Conservation (phyloP, 2,113 vertebrate genomes). For the Strigops habroptila region DNA sequence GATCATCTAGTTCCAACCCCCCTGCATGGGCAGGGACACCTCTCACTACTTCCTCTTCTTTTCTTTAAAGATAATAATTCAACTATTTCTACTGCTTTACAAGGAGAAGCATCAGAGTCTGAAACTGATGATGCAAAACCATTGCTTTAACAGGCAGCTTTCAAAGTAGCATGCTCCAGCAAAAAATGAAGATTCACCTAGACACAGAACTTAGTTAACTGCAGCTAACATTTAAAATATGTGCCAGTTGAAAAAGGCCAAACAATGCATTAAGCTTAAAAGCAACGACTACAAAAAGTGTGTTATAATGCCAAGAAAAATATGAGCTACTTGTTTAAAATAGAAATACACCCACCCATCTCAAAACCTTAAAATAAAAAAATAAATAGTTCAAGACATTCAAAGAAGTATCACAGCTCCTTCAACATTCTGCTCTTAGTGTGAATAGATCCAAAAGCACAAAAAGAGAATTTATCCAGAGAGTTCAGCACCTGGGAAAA, state of each 20-base stretch:
- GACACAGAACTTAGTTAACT: neutral
- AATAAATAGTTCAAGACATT: neutral
- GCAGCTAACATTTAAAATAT: neutral
- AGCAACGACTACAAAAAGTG: neutral
- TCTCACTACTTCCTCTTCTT: neutral
- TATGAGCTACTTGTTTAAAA: neutral
- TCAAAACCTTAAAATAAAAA: conserved; percentile 1
- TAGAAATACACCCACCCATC: neutral
- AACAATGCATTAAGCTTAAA: neutral
- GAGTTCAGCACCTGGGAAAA: neutral
- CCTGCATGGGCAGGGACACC: neutral
- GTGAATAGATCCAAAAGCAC: neutral
- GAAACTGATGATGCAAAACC: neutral
- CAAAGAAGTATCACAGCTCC: neutral
- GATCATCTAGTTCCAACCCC: neutral
- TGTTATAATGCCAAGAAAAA: neutral
- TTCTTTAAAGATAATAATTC: neutral
- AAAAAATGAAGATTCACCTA: neutral
- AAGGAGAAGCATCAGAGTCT: neutral
- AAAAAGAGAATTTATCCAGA: neutral
- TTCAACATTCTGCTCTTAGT: neutral
- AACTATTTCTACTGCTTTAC: neutral
- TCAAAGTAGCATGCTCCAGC: neutral
- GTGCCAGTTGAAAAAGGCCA: neutral
- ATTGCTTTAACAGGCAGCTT: neutral